Evolutionary conservation across 2,113 vertebrate species (phyloP), one percentile per base, ranked within the genome.

Genomic region (Lepisosteus osseus): DNA sequence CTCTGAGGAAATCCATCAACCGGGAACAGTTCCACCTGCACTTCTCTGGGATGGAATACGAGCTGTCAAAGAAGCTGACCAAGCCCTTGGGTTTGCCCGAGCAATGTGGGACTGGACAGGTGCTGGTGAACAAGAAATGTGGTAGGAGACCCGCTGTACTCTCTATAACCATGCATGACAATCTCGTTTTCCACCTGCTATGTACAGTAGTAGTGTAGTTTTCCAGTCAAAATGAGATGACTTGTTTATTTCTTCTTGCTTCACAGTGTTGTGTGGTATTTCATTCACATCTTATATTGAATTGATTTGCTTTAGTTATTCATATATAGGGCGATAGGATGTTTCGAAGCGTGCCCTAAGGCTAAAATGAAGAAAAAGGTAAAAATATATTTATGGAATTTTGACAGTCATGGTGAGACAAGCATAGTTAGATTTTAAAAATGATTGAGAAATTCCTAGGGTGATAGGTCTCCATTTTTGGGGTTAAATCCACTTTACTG

Each of bases 11-110:
- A 83, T 96, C 96, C 3, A 95, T 94, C 84, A 94, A 90, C 89
- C 90, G 94, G 78, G 95, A 97, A 62, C 96, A 97, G 83, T 95
- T 99, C 75, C 94, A 95, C 64, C 70, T 99, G n/a, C 95, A 94
- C 1, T 79, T 99, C 17, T 90, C 93, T 0, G 95, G 95, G 15
- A 57, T 82, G 0, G 93, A 96, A 74, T 94, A 96, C 0, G 92
- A 97, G 68, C 82, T 95, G 47, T 86, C 90, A 72, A 94, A 89
- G 59, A 95, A 87, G 82, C 72, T 82, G 12, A 78, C 78, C 14
- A 89, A 86, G 76, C 78, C 85, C 0, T 72, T 87, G 0, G 94
- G 94, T 51, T 71, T 72, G 0, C 90, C 78, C 17, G 95, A 94
- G 43, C 78, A 87, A 71, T 99, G 97, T 45, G 83, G 78, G 15